Conservation (phyloP, 2,888 invertebrate species). For the Ernsta delagoae region DNA sequence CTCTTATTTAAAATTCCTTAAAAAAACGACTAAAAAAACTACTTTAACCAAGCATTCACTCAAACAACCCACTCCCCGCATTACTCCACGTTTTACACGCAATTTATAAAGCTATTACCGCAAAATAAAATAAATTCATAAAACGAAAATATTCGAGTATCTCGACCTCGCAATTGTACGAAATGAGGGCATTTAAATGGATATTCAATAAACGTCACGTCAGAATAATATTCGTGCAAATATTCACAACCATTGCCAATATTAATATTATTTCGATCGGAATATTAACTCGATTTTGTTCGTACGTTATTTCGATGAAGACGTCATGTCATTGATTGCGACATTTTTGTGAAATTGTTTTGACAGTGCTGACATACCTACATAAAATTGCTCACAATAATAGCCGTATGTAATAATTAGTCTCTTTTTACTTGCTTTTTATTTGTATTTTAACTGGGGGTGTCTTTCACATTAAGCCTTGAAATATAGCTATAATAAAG, state of each 20-base stretch:
- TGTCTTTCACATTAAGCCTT: too few relatives aligned
- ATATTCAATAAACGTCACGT: constrained; percentile 37
- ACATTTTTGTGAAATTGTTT: constrained; percentile 1
- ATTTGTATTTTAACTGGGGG: too few relatives aligned
- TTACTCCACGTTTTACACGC: constrained; percentile 24
- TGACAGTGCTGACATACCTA: neutral
- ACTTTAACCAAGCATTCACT: constrained; percentile 10
- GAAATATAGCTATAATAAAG: too few relatives aligned
- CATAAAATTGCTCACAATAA: too few relatives aligned
- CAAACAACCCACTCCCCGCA: constrained; percentile 1
- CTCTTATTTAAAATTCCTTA: neutral
- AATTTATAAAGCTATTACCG: constrained; percentile 26
- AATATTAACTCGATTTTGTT: constrained; percentile 28
- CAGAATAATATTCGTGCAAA: constrained; percentile 24
- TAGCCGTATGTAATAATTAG: too few relatives aligned
- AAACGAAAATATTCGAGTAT: constrained; percentile 21
- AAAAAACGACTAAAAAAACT: neutral
- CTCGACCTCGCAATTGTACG: constrained; percentile 26
- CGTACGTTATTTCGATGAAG: constrained; percentile 14
- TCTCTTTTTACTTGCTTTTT: neutral
- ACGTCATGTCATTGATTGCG: neutral
- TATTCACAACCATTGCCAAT: constrained; percentile 31
- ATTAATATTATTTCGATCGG: constrained; percentile 29
- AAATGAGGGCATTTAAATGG: constrained; percentile 34
- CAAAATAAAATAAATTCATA: constrained; percentile 30